phyloP scores from a whole-genome alignment of 2,888 invertebrate species.

The Pammene fasciana region DNA sequence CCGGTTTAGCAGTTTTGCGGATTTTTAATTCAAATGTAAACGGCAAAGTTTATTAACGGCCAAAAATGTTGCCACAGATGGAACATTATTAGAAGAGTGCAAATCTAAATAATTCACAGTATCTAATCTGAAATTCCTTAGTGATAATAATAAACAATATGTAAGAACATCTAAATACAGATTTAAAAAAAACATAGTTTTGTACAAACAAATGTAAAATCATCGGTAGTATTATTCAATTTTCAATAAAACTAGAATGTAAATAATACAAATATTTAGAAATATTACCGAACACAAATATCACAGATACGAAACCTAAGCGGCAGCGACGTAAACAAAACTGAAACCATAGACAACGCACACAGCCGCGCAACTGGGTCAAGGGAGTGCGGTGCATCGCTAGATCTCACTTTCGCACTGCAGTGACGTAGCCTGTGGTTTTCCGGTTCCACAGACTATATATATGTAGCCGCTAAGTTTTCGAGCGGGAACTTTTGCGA shows the following conservation, averaged over 20 bases:
- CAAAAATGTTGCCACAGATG: background rate
- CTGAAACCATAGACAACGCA: conserved; percentile 42
- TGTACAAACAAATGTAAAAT: background rate
- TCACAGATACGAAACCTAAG: conserved; percentile 30
- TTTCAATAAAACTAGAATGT: background rate
- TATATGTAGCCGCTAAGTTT: conserved; percentile 19
- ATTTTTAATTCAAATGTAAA: background rate
- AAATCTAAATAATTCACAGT: background rate
- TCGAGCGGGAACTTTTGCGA: conserved; percentile 9
- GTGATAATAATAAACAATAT: too few species aligned
- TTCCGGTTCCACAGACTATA: conserved; percentile 47
- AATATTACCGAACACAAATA: conserved; percentile 9
- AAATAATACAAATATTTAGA: conserved; percentile 1
- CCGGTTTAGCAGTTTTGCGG: conserved; percentile 23
- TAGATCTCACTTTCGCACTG: conserved; percentile 81
- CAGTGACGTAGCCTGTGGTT: conserved; percentile 52
- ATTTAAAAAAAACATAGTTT: too few species aligned
- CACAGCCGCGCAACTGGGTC: conserved; percentile 67
- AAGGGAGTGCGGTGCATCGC: conserved; percentile 82
- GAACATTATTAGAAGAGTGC: background rate
- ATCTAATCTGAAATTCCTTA: background rate
- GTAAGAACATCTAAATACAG: too few species aligned
- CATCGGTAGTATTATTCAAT: background rate
- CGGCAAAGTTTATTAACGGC: background rate
- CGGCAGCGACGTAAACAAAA: conserved; percentile 38